These are phyloP conservation scores for Thereva unica DNA, from an alignment of 2,888 invertebrate species.

Conservation along the genomic window DNA sequence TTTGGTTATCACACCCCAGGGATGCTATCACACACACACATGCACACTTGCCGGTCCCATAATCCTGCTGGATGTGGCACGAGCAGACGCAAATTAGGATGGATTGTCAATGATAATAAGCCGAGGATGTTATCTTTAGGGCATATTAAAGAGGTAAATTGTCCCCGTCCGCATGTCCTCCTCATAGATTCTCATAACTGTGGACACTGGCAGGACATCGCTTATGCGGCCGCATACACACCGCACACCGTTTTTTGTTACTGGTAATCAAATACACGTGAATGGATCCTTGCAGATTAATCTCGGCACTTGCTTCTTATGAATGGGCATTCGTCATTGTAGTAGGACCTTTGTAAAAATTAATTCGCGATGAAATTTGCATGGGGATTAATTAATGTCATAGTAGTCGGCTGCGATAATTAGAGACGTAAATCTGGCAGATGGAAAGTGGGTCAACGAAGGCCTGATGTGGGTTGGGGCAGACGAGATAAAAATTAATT, in stretches of 20 bases:
- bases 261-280: not conserved
- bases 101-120: conserved; percentile 24
- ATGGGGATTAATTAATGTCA: too few species aligned
- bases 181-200: conserved; percentile 19
- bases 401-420: too few species aligned
- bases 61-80: not conserved
- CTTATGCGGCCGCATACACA: conserved; percentile 8
- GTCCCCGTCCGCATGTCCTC: conserved; percentile 11
- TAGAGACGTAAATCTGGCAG: too few species aligned
- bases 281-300: too few species aligned
- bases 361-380: too few species aligned
- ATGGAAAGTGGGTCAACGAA: too few species aligned
- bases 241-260: not conserved
- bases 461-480: too few species aligned
- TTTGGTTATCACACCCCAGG: conserved; percentile 13
- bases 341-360: too few species aligned
- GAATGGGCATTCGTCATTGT: too few species aligned
- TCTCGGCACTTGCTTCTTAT: too few species aligned
- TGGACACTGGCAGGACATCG: not conserved
- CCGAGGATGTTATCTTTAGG: conserved; percentile 26
- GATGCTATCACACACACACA: conserved; percentile 4
- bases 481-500: too few species aligned
- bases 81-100: conserved; percentile 20
- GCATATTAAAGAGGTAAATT: conserved; percentile 26
- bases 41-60: too few species aligned